A percentile compares a stretch with the other conserved stretches of the same genome.
phyloP scores from a whole-genome alignment of 2,888 invertebrate species.

The Apotomis turbidana region DNA sequence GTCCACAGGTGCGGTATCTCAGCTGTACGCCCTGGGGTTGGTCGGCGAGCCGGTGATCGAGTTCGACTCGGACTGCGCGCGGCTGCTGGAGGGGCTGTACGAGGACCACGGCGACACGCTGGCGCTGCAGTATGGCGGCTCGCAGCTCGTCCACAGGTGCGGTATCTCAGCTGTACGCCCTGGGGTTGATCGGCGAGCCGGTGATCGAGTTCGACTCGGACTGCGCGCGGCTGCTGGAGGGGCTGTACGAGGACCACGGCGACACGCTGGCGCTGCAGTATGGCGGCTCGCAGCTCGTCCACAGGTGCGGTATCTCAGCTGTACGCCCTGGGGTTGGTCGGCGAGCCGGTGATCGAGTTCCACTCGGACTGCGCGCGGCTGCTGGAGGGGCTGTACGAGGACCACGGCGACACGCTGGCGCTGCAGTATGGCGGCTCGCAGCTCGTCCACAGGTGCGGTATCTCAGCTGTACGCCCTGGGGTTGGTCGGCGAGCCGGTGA shows the following conservation, averaged over 20 bases:
- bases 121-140: slow-evolving; percentile 98
- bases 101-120: slow-evolving; percentile 99
- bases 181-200: too few species aligned
- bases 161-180: too few species aligned
- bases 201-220: slow-evolving; percentile 97
- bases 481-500: slow-evolving; percentile 60
- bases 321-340: too few species aligned
- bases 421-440: slow-evolving; percentile 99
- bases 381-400: slow-evolving; percentile 97
- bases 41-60: slow-evolving; percentile 83
- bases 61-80: slow-evolving; percentile 97
- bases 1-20: too few species aligned
- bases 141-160: slow-evolving; percentile 93
- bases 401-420: slow-evolving; percentile 98
- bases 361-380: slow-evolving; percentile 97
- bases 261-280: slow-evolving; percentile 98
- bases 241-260: slow-evolving; percentile 98
- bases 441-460: slow-evolving; percentile 88
- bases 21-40: too few species aligned
- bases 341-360: slow-evolving; percentile 87
- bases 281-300: slow-evolving; percentile 98
- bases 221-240: slow-evolving; percentile 96
- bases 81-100: slow-evolving; percentile 97
- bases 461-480: too few species aligned
- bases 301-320: slow-evolving; percentile 60